phyloP scores from a whole-genome alignment of 2,113 vertebrate genomes.

The Lepus timidus region DNA sequence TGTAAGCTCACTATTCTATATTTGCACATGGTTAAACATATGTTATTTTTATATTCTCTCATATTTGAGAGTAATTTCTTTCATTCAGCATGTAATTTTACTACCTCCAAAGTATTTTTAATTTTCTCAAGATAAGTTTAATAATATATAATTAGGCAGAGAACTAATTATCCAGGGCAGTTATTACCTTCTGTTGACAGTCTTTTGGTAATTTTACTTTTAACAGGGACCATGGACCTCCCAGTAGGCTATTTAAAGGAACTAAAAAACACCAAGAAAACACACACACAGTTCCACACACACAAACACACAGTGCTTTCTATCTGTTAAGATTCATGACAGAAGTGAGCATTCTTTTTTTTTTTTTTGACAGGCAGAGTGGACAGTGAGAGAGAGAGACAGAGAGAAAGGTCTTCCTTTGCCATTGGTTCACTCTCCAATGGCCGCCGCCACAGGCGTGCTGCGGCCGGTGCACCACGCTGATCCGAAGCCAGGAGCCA shows the following conservation, averaged over 20 bases:
- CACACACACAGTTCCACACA: neutral
- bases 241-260: slow-evolving; percentile 46
- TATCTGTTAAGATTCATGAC: slow-evolving; percentile 19
- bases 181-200: slow-evolving; percentile 74
- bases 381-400: too few relatives aligned
- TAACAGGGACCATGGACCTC: slow-evolving; percentile 34
- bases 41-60: slow-evolving; percentile 36
- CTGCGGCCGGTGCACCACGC: too few relatives aligned
- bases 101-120: slow-evolving; percentile 68
- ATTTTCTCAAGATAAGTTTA: slow-evolving; percentile 70
- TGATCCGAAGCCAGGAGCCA: too few relatives aligned
- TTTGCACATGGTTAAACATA: neutral
- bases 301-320: neutral
- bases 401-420: too few relatives aligned
- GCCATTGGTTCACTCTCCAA: too few relatives aligned
- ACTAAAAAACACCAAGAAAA: slow-evolving; percentile 58
- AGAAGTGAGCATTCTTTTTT: neutral
- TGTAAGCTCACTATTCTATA: slow-evolving; percentile 6
- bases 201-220: slow-evolving; percentile 66
- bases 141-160: slow-evolving; percentile 74
- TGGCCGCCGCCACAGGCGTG: too few relatives aligned
- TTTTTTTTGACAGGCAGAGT: too few relatives aligned
- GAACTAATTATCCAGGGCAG: slow-evolving; percentile 67
- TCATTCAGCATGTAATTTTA: slow-evolving; percentile 67
- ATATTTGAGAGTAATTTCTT: slow-evolving; percentile 31